Base-by-base conservation (phyloP, 2,797 vertebrate genomes). In the Cottoperca gobio region DNA sequence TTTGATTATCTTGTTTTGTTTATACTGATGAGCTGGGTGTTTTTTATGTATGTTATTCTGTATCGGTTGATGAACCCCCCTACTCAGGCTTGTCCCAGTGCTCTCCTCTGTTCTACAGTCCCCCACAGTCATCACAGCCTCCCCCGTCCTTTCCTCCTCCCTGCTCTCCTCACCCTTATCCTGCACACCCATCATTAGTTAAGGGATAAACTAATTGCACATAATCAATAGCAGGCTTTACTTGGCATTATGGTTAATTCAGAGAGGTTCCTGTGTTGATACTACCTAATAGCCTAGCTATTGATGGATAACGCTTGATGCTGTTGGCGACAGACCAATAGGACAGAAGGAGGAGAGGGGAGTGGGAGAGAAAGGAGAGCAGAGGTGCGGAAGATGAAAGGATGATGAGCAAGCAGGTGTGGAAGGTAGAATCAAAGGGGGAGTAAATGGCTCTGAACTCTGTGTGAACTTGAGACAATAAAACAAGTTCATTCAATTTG, bases 201-300 rank as follows among this genome's bases (percentile, higher is more conserved):
- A 82, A 80, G 39, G 74, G 78, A 81, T 86, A 85, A 87, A 83
- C 79, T 84, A 89, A 91, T 87, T 84, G 80, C 78, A 86, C 70
- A 83, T 80, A 83, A 90, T 91, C 90, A 88, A 89, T 89, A 82
- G 28, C 1, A 40, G 79, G 81, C 87, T 89, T 90, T 86, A 82
- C 79, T 72, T 69, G 79, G 80, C 61, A 83, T 90, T 86, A 84
- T 69, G 23, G 84, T 83, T 88, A 83, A 91, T 85, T 89, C 86
- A 76, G 75, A 78, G 73, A 64, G 62, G 80, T 86, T 89, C 86
- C 53, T 79, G 73, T 84, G 81, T 86, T 92, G 79, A 89, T 88
- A 76, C 72, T 61, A 80, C 66, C 86, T 84, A 85, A 82, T 73
- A 84, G 87, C 66, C 76, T 21, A 23, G 64, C 76, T 85, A 87